phyloP scores from a whole-genome alignment of 2,888 invertebrate species.

The Amphimallon solstitiale region DNA sequence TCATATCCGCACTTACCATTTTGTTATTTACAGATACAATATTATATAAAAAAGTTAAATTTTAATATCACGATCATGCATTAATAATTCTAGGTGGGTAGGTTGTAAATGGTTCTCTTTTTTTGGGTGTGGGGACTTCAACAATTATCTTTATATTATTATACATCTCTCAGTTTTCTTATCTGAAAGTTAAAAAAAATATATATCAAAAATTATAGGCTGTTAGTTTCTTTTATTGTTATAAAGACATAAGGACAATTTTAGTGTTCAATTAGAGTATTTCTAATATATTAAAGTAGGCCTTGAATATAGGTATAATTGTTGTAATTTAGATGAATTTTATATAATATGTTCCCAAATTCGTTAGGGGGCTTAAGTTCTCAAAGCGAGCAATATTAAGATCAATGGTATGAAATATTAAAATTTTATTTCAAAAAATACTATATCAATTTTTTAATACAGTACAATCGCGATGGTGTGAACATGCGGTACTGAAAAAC shows the following conservation, averaged over 20 bases:
- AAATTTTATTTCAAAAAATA: no score
- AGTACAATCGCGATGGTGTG: no score
- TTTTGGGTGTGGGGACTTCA: constrained; percentile 15
- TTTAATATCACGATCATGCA: constrained; percentile 38
- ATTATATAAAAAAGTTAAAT: constrained; percentile 35
- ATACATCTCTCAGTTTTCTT: constrained; percentile 5
- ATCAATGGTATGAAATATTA: no score
- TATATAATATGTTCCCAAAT: constrained; percentile 3
- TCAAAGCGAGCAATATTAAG: no score
- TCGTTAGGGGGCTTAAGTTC: no score
- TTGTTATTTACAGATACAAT: constrained; percentile 36
- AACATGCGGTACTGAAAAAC: no score
- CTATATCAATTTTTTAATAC: no score
- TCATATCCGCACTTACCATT: constrained; percentile 17
- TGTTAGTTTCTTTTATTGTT: neutral
- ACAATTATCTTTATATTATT: constrained; percentile 3
- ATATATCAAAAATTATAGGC: no score
- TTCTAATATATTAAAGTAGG: constrained; percentile 4
- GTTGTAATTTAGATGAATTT: neutral
- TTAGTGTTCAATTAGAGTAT: constrained; percentile 2
- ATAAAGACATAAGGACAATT: neutral
- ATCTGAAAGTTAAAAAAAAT: constrained; percentile 27
- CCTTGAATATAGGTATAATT: constrained; percentile 10
- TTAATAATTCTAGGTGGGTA: constrained; percentile 16
- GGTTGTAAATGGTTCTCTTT: constrained; percentile 15